Evolutionary conservation across 2,113 vertebrate species (phyloP).

Genomic region (Nyctereutes procyonoides): DNA sequence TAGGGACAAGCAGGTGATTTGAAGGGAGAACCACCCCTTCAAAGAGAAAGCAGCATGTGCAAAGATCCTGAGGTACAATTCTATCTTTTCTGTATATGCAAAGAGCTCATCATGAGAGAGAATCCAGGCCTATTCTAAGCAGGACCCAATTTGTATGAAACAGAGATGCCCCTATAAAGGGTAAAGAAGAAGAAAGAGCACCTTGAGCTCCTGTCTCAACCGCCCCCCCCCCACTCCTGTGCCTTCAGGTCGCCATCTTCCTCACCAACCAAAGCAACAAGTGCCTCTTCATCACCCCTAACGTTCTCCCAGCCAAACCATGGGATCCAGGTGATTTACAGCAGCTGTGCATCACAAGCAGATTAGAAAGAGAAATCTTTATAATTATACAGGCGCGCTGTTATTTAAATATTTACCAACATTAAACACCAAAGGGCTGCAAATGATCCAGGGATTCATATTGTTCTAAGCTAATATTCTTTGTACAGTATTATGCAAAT

Average conservation of each 20-base stretch:
- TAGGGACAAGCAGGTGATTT: neutral
- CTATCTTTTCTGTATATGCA: neutral
- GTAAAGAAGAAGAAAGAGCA: no score
- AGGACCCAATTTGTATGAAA: neutral
- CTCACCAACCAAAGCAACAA: neutral
- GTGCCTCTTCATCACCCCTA: neutral
- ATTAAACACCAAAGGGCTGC: conserved; percentile 89
- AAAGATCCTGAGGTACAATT: neutral
- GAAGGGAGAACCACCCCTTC: neutral
- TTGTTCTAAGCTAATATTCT: conserved; percentile 90
- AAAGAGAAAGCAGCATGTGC: neutral
- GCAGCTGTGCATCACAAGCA: conserved; percentile 63
- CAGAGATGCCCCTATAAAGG: neutral
- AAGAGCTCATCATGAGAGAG: neutral
- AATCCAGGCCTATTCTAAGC: neutral
- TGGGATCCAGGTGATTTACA: conserved; percentile 47
- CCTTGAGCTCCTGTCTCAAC: no score
- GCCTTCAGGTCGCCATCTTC: neutral
- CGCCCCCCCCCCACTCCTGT: fast-evolving
- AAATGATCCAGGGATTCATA: conserved; percentile 88
- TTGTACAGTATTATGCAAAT: conserved; percentile 90
- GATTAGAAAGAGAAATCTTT: conserved; percentile 87
- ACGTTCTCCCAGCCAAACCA: neutral
- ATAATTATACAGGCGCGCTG: conserved; percentile 85
- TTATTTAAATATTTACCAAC: conserved; percentile 93